Percentiles rank a stretch among this genome's conserved stretches.
Evolutionary conservation across 30 jellyfish, hydroid and myxozoan genomes (phyloP).

Genomic region (Turritopsis dohrnii): DNA sequence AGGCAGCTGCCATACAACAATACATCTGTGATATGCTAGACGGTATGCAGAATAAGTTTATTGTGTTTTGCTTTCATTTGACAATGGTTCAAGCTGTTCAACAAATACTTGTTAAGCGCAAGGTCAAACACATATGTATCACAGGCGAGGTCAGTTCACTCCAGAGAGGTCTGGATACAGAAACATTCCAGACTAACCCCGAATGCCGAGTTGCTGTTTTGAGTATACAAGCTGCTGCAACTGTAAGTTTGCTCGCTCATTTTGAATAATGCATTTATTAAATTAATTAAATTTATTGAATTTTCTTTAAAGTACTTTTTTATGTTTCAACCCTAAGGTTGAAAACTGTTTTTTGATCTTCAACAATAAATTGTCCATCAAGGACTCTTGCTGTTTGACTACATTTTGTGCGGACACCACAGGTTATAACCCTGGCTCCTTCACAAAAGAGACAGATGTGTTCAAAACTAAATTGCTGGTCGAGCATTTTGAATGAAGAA

Average conservation of each 20-base stretch:
- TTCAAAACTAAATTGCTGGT: too few species aligned
- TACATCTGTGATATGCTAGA: conserved; percentile 59
- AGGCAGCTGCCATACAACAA: conserved; percentile 91
- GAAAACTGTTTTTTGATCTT: too few species aligned
- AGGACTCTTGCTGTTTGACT: too few species aligned
- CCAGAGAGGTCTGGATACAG: conserved; percentile 39
- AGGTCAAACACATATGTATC: conserved; percentile 46
- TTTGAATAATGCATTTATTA: too few species aligned
- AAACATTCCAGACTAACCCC: conserved; percentile 43
- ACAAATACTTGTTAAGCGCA: conserved; percentile 43
- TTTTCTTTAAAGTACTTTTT: too few species aligned
- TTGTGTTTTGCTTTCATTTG: conserved; percentile 79
- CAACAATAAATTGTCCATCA: too few species aligned
- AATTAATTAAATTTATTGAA: too few species aligned
- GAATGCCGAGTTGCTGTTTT: conserved; percentile 83
- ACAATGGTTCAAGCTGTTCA: conserved; percentile 70
- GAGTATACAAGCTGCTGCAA: conserved; percentile 61
- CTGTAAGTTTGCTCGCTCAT: conserved; percentile 27
- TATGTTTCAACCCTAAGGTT: too few species aligned
- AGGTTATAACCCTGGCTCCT: too few species aligned
- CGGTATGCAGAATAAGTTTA: conserved; percentile 71
- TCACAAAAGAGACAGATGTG: too few species aligned
- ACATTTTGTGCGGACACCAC: too few species aligned
- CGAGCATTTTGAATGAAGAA: too few species aligned
- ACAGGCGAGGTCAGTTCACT: conserved; percentile 74